Base-by-base conservation (phyloP, 2,888 invertebrate species). In the Criorhina ranunculi region DNA sequence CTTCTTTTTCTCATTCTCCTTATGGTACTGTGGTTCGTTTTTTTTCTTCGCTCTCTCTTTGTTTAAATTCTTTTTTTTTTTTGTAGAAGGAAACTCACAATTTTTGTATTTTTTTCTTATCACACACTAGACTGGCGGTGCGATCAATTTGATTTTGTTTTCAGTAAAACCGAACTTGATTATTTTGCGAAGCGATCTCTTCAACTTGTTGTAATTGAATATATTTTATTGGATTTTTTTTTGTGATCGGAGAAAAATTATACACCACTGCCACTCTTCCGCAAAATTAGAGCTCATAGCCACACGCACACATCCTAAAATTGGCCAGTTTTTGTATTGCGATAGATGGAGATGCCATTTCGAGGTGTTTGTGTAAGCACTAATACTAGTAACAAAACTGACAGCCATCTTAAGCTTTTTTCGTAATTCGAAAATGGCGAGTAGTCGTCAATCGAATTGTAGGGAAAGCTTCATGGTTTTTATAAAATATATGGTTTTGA, bases 201-300 rank as follows among this genome's bases (percentile, higher is more conserved):
- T 57, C 11, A 67, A 64, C 37, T 62, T 59, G 44, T 46, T 70
- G 15, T 51, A 69, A 69, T 69, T 57, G 40, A 78, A 83, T 62
- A 51, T 78, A 69, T 57, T 75, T 73, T 64, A 73, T 78, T 64
- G 51, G 37, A n/a, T 46, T 60, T 78, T 69, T 73, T 75, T 75
- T 73, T 73, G 67, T 51, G 62, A 78, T 83, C 73, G 69, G 64
- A 64, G 69, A 67, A 72, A 83, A 83, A 62, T 78, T 83, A 42
- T 83, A 78, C 78, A 83, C 83, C 69, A 83, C 83, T 83, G 78
- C 83, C 69, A 83, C 83, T 83, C 67, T 83, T 83, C 83, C 83
- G 78, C 83, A 83, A 83, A 83, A 83, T 82, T 78, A 83, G 73
- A 83, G 73, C 83, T 83, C 83, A 80, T 80, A 83, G 78, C 78